Percentiles rank a stretch among this genome's conserved stretches.
These are phyloP conservation scores for Nineta flava DNA, from an alignment of 2,888 invertebrate species.

Conservation along the genomic window DNA sequence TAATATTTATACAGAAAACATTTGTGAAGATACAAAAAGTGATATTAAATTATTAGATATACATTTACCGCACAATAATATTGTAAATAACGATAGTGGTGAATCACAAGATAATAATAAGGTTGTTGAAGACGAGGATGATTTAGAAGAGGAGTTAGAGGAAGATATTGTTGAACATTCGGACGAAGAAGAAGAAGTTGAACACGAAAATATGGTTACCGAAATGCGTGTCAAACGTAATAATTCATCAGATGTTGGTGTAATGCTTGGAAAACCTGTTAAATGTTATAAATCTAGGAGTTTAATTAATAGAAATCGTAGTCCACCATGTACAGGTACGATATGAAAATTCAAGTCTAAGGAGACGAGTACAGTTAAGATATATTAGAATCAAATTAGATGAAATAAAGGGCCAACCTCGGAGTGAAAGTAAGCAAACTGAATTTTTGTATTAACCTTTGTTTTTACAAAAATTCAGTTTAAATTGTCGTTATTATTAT, in stretches of 20 bases:
- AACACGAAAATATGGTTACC: not conserved
- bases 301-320: constrained; percentile 1
- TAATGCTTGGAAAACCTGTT: not conserved
- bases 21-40: constrained; percentile 14
- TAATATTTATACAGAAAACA: constrained; percentile 2
- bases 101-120: not conserved
- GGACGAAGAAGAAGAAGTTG: not conserved
- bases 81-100: not conserved
- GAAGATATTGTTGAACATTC: not conserved
- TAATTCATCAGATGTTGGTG: not conserved
- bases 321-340: not conserved
- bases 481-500: no score
- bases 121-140: not conserved
- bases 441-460: no score
- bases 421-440: no score
- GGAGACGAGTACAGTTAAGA: no score
- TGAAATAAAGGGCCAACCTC: no score
- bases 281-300: not conserved
- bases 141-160: not conserved
- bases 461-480: no score
- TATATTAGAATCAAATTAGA: no score
- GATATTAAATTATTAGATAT: constrained; percentile 12
- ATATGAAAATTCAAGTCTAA: not conserved
- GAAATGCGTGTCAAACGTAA: constrained; percentile 1
- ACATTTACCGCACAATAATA: not conserved